phyloP scores from a whole-genome alignment of 2,888 invertebrate genomes.

The Liposcelis brunnea region DNA sequence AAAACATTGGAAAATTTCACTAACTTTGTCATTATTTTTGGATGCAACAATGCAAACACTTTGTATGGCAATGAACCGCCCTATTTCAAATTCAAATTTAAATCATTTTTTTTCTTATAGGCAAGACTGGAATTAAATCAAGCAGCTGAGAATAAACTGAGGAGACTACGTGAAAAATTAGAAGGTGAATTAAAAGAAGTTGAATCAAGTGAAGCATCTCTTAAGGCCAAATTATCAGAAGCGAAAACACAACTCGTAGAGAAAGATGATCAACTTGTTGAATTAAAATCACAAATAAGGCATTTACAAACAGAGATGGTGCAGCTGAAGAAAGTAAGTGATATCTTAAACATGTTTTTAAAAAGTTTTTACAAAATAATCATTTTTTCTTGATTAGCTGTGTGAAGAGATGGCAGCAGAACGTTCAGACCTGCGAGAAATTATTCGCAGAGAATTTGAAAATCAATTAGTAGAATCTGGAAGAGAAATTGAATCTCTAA shows the following conservation, averaged over 20 bases:
- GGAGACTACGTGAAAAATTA: constrained; percentile 55
- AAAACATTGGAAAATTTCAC: too few species aligned
- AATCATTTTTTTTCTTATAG: constrained; percentile 7
- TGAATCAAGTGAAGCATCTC: constrained; percentile 45
- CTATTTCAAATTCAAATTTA: too few species aligned
- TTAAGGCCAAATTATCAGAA: constrained; percentile 47
- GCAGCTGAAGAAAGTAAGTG: constrained; percentile 41
- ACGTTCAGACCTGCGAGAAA: constrained; percentile 36
- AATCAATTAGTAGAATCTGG: constrained; percentile 39
- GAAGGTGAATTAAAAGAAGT: constrained; percentile 50
- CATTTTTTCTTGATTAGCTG: constrained; percentile 24
- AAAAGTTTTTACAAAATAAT: constrained; percentile 7
- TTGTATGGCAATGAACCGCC: too few species aligned
- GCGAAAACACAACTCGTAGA: constrained; percentile 44
- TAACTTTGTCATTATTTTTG: too few species aligned
- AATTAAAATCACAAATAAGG: constrained; percentile 38
- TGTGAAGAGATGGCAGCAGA: constrained; percentile 35
- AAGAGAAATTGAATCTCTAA: constrained; percentile 15
- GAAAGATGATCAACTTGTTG: constrained; percentile 42
- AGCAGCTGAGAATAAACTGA: constrained; percentile 34
- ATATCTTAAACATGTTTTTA: constrained; percentile 10
- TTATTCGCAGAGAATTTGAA: constrained; percentile 43
- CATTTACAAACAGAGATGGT: constrained; percentile 48
- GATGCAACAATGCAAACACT: too few species aligned
- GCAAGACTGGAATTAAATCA: constrained; percentile 35